phyloP scores from a whole-genome alignment of 2,113 vertebrate species.

The Pollimyrus isidori region DNA sequence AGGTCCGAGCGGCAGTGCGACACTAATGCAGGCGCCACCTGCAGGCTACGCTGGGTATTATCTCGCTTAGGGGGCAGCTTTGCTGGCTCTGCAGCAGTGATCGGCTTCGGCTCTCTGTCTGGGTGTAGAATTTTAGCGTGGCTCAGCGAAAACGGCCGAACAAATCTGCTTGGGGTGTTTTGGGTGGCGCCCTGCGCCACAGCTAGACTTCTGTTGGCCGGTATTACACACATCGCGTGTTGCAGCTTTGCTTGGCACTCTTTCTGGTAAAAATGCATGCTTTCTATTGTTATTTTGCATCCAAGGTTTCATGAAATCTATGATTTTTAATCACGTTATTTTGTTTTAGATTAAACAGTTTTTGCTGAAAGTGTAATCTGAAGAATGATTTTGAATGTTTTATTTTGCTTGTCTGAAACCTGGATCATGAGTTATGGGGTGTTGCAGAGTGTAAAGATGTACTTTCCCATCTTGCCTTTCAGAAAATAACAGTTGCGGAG shows the following conservation, averaged over 20 bases:
- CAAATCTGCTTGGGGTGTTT: background rate
- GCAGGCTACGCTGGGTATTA: background rate
- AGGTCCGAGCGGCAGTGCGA: background rate
- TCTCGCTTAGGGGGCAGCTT: background rate
- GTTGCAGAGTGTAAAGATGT: background rate
- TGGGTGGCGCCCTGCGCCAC: background rate
- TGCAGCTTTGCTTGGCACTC: background rate
- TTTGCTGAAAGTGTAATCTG: background rate
- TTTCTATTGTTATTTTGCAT: background rate
- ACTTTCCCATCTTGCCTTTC: conserved; percentile 39
- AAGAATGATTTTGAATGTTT: background rate
- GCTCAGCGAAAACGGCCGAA: background rate
- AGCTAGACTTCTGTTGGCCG: background rate
- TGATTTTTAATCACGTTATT: background rate
- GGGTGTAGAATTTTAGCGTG: background rate
- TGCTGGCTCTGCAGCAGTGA: background rate
- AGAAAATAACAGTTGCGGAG: conserved; percentile 99
- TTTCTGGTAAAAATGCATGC: background rate
- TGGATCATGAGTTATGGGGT: background rate
- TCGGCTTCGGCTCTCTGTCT: background rate
- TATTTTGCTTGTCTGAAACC: background rate
- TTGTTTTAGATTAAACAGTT: background rate
- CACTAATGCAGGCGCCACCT: background rate
- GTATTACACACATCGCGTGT: background rate
- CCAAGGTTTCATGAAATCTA: background rate